phyloP scores from a whole-genome alignment of 2,113 vertebrate genomes.

The Actenoides lindsayi region DNA sequence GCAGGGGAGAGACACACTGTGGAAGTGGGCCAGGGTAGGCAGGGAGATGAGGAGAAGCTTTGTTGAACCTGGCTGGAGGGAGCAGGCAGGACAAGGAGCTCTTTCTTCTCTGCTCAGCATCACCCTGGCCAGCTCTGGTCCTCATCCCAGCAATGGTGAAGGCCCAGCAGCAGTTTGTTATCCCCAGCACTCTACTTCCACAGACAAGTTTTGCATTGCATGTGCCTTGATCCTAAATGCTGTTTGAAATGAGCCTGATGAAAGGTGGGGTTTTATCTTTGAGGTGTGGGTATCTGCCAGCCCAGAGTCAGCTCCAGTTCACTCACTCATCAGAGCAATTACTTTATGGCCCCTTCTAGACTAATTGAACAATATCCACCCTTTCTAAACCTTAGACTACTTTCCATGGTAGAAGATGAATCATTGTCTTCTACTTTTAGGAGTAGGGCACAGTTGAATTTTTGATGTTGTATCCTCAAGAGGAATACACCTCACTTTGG shows the following conservation, averaged over 20 bases:
- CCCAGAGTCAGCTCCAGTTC: neutral
- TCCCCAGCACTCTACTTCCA: neutral
- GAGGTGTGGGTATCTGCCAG: neutral
- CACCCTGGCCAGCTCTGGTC: rapidly evolving
- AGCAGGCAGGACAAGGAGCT: neutral
- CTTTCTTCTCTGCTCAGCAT: neutral
- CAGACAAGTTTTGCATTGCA: neutral
- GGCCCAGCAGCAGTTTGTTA: rapidly evolving
- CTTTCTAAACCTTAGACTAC: neutral
- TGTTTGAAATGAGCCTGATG: neutral
- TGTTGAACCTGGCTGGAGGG: no score
- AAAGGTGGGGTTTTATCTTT: neutral
- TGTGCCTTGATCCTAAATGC: neutral
- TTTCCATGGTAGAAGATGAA: neutral
- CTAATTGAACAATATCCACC: neutral
- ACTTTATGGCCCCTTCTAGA: neutral
- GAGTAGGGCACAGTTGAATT: neutral
- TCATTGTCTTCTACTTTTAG: neutral
- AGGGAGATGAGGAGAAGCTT: neutral
- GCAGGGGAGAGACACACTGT: neutral
- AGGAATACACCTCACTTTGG: neutral
- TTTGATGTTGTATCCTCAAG: neutral
- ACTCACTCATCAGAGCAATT: neutral
- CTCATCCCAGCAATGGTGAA: rapidly evolving
- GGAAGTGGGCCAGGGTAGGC: neutral